A percentile compares a stretch with the other conserved stretches of the same genome.
Conservation (phyloP, 2,113 vertebrate genomes). For the Isichthys henryi region DNA sequence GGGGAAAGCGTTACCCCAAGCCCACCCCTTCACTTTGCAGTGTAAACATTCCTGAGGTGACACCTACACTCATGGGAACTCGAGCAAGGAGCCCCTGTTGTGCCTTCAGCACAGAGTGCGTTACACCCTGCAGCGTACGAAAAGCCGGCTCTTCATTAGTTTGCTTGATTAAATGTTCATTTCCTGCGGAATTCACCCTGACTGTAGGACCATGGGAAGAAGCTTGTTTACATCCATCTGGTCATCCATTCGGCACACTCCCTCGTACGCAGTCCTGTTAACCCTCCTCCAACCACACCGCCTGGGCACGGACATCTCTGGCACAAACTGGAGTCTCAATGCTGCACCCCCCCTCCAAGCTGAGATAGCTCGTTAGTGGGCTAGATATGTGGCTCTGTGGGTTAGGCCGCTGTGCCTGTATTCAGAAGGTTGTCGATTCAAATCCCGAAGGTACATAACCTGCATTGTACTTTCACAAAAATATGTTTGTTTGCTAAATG, state of each 20-base stretch:
- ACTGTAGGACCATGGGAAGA: background rate
- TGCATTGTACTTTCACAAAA: background rate
- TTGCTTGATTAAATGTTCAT: background rate
- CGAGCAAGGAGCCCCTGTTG: background rate
- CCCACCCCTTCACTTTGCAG: background rate
- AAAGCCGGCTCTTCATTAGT: background rate
- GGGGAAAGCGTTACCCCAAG: background rate
- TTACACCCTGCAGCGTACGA: background rate
- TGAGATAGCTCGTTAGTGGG: background rate
- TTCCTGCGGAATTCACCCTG: background rate
- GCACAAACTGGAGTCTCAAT: background rate
- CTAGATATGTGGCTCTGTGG: background rate
- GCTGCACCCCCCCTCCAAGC: background rate
- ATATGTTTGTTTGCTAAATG: background rate
- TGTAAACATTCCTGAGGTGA: background rate
- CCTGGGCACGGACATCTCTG: background rate
- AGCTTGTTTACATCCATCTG: constrained; percentile 6
- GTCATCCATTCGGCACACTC: background rate
- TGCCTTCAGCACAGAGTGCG: background rate
- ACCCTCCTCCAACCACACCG: too few relatives aligned
- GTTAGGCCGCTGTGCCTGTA: background rate
- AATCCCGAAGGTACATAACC: background rate
- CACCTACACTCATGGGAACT: background rate
- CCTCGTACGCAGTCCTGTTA: background rate
- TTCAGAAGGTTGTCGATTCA: background rate